phyloP scores from a whole-genome alignment of 64 coral and sea anemone species.

The Platygyra sinensis region DNA sequence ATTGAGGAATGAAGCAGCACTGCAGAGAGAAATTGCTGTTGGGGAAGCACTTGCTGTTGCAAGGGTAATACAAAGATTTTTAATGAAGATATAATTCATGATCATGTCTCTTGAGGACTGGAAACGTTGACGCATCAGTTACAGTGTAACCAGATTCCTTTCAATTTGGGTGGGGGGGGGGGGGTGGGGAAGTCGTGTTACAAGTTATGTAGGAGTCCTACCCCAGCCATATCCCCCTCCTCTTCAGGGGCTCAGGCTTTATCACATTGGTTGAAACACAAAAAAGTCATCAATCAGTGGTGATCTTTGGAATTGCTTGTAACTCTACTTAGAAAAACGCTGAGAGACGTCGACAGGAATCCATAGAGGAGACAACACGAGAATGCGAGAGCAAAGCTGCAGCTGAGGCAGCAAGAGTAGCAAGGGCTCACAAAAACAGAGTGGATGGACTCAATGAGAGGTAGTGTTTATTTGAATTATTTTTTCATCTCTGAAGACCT shows the following conservation, averaged over 20 bases:
- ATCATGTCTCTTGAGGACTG: not conserved
- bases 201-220: too few species aligned
- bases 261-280: too few species aligned
- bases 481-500: not conserved
- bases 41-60: slow-evolving; percentile 72
- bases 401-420: slow-evolving; percentile 54
- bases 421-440: slow-evolving; percentile 61
- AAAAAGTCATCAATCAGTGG: not conserved
- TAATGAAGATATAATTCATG: not conserved
- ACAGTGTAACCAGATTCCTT: too few species aligned
- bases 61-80: slow-evolving; percentile 36
- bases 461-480: not conserved
- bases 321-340: slow-evolving; percentile 64
- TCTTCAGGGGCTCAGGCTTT: too few species aligned
- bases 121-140: not conserved
- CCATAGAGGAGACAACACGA: slow-evolving; percentile 67
- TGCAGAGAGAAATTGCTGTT: slow-evolving; percentile 76
- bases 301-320: not conserved
- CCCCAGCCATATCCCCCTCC: too few species aligned
- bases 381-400: slow-evolving; percentile 75
- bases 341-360: slow-evolving; percentile 42
- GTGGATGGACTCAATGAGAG: slow-evolving; percentile 74
- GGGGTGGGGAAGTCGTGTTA: too few species aligned
- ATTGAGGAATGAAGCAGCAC: slow-evolving; percentile 77
- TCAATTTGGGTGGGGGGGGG: too few species aligned